These are phyloP conservation scores for Trachymyrmex septentrionalis DNA, from an alignment of 1,140 invertebrate species.

Conservation along the genomic window DNA sequence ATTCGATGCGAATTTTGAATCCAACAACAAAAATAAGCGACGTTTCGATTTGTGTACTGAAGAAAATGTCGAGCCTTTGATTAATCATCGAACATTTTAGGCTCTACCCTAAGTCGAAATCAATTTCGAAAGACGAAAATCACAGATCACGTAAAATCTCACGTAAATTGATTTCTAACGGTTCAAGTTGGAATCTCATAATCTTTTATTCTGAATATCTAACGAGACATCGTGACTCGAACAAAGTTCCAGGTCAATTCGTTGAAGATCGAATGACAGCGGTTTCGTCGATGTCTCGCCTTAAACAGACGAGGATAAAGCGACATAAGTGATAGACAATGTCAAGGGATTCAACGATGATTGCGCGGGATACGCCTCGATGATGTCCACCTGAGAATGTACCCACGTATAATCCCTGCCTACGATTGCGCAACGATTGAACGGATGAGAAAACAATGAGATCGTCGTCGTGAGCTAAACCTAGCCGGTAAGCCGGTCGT, in stretches of 20 bases:
- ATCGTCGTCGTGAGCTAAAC: slow-evolving; percentile 28
- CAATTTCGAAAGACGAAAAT: background rate
- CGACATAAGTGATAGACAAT: background rate
- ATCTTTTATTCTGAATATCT: background rate
- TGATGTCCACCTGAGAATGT: slow-evolving; percentile 34
- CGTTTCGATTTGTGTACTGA: background rate
- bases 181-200: background rate
- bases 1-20: background rate
- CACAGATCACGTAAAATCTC: background rate
- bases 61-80: background rate
- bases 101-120: background rate
- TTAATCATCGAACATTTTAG: background rate
- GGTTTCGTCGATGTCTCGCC: background rate
- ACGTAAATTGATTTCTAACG: background rate
- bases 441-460: slow-evolving; percentile 11
- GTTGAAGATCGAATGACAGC: background rate
- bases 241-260: slow-evolving; percentile 6
- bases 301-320: slow-evolving; percentile 5
- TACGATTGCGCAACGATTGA: slow-evolving; percentile 66
- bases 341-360: slow-evolving; percentile 17
- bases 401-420: slow-evolving; percentile 4
- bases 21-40: background rate
- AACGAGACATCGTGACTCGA: background rate
- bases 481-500: background rate
- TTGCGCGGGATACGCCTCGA: slow-evolving; percentile 36